Conservation (phyloP, 2,888 invertebrate genomes). For the Pachliopta kotzebuea region DNA sequence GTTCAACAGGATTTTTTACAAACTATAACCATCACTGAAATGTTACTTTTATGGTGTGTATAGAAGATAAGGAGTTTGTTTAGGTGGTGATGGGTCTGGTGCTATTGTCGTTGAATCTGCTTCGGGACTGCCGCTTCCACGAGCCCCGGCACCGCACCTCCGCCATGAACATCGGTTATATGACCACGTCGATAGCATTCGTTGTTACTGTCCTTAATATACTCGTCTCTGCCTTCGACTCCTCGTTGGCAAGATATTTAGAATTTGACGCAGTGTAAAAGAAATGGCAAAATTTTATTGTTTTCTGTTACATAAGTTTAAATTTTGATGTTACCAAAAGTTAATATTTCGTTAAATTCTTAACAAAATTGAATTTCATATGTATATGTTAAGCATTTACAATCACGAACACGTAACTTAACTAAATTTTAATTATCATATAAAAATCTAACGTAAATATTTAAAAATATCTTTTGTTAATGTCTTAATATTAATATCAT, state of each 20-base stretch:
- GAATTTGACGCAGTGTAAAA: slow-evolving; percentile 45
- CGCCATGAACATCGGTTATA: slow-evolving; percentile 85
- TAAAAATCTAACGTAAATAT: no score
- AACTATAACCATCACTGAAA: not conserved
- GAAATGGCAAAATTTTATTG: no score
- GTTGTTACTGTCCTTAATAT: slow-evolving; percentile 87
- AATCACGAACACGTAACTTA: no score
- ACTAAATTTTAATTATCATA: no score
- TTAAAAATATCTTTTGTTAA: no score
- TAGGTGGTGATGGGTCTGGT: slow-evolving; percentile 88
- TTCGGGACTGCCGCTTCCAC: slow-evolving; percentile 89
- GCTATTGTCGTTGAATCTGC: slow-evolving; percentile 86
- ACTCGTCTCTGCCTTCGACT: slow-evolving; percentile 89
- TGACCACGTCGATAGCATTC: slow-evolving; percentile 85
- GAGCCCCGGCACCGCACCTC: slow-evolving; percentile 84
- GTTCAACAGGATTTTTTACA: not conserved
- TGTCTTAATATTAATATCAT: no score
- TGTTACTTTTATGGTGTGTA: not conserved
- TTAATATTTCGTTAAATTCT: no score
- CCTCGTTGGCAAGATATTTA: slow-evolving; percentile 80
- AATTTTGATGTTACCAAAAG: no score
- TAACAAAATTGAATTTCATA: no score
- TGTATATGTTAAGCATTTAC: no score
- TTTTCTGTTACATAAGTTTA: no score
- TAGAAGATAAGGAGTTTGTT: slow-evolving; percentile 25